A percentile compares a stretch with the other conserved stretches of the same genome.
phyloP scores from a whole-genome alignment of 2,888 invertebrate species.

The Sphaerophoria taeniata region DNA sequence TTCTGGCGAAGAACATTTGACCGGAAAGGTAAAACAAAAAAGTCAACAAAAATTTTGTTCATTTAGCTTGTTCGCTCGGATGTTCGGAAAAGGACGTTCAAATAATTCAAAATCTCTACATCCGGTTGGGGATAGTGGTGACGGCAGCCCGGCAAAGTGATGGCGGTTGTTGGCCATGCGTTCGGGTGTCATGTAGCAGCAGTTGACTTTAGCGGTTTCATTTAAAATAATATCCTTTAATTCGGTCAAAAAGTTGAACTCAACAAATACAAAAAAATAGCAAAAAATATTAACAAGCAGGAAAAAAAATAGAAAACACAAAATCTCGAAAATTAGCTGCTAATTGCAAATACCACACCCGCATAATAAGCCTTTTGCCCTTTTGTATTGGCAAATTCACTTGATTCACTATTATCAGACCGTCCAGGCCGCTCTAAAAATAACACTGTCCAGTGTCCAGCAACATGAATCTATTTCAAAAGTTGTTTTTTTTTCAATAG shows the following conservation, averaged over 20 bases:
- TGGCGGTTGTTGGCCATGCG: slow-evolving; percentile 31
- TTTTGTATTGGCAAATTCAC: slow-evolving; percentile 24
- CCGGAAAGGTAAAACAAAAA: slow-evolving; percentile 33
- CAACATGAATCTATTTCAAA: slow-evolving; percentile 50
- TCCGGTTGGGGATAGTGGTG: too few relatives aligned
- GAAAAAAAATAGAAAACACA: slow-evolving; percentile 26
- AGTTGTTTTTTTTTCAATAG: too few relatives aligned
- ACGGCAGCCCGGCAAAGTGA: too few relatives aligned
- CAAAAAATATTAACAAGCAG: background rate
- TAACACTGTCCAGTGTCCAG: too few relatives aligned
- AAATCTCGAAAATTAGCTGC: slow-evolving; percentile 64
- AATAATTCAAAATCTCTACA: slow-evolving; percentile 69
- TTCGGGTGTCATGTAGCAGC: slow-evolving; percentile 59
- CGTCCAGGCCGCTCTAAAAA: too few relatives aligned
- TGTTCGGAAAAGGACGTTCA: slow-evolving; percentile 43
- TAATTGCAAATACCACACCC: slow-evolving; percentile 70
- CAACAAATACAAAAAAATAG: background rate
- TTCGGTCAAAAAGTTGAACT: slow-evolving; percentile 53
- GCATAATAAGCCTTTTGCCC: slow-evolving; percentile 37
- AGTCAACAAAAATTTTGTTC: slow-evolving; percentile 14
- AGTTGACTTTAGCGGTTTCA: slow-evolving; percentile 66
- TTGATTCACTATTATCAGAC: slow-evolving; percentile 19
- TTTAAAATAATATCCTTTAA: slow-evolving; percentile 72
- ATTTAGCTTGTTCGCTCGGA: slow-evolving; percentile 29
- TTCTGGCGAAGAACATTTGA: slow-evolving; percentile 4